Percentiles rank a stretch among this genome's conserved stretches.
These are phyloP conservation scores for Phanerotoma sp. DNA, from an alignment of 2,888 invertebrate species.

Conservation along the genomic window DNA sequence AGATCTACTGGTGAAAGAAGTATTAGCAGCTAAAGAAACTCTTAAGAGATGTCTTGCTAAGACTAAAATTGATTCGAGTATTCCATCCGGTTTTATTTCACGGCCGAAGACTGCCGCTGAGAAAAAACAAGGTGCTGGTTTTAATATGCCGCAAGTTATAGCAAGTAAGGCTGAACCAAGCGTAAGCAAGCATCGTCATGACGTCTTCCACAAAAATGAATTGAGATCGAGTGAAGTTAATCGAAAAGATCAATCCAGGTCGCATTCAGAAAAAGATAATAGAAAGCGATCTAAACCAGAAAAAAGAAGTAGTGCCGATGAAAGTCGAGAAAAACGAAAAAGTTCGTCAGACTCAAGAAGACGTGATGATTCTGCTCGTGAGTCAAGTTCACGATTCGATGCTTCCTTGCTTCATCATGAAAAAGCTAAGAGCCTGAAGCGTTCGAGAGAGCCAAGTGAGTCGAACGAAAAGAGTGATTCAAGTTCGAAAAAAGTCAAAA, in stretches of 20 bases:
- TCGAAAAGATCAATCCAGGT: neutral
- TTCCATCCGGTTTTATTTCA: slow-evolving; percentile 3
- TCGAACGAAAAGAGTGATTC: slow-evolving; percentile 4
- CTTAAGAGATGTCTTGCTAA: slow-evolving; percentile 45
- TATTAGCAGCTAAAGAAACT: slow-evolving; percentile 53
- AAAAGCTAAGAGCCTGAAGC: slow-evolving; percentile 7
- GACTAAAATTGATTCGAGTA: slow-evolving; percentile 30
- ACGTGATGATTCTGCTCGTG: slow-evolving; percentile 1
- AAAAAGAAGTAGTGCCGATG: neutral
- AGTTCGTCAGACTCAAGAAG: neutral
- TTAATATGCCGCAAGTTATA: slow-evolving; percentile 23
- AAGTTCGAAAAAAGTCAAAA: slow-evolving; percentile 6
- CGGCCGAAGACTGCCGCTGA: slow-evolving; percentile 45
- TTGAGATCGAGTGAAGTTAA: neutral
- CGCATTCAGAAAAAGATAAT: neutral
- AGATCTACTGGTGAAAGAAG: slow-evolving; percentile 50
- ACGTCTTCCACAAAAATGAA: slow-evolving; percentile 29
- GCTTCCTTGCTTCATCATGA: slow-evolving; percentile 1
- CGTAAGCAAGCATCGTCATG: slow-evolving; percentile 12
- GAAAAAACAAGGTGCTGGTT: slow-evolving; percentile 43
- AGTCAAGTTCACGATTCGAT: neutral
- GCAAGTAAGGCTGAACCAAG: slow-evolving; percentile 16
- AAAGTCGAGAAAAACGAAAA: neutral
- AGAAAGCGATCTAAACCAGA: neutral
- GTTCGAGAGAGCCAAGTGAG: slow-evolving; percentile 7